Evolutionary conservation across 2,113 vertebrate genomes (phyloP).

Genomic region (Clarias gariepinus): DNA sequence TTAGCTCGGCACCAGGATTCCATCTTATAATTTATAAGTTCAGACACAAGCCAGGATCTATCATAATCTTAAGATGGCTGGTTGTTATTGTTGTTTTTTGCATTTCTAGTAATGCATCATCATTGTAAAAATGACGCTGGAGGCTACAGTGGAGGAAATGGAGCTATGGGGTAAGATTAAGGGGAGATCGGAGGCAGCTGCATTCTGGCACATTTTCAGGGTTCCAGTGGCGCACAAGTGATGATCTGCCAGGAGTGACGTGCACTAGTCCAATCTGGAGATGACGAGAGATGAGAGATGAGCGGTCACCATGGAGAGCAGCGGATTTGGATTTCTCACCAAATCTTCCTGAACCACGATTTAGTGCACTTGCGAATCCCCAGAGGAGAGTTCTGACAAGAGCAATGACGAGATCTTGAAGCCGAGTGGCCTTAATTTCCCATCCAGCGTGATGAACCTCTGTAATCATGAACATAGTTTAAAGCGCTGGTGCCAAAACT

Average conservation of each 20-base stretch:
- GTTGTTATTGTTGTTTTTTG: not conserved
- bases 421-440: slow-evolving; percentile 2
- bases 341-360: not conserved
- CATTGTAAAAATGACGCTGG: not conserved
- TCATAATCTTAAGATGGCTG: not conserved
- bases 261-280: not conserved
- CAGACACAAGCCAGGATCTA: not conserved
- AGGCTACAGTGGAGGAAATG: not conserved
- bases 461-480: not conserved
- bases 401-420: not conserved
- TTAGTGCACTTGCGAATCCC: not conserved
- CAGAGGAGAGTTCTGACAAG: not conserved
- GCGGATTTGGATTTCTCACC: not conserved
- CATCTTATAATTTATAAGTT: not conserved
- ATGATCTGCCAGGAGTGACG: not conserved
- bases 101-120: not conserved
- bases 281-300: not conserved
- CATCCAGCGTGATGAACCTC: not conserved
- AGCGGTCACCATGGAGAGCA: not conserved
- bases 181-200: not conserved
- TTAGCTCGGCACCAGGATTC: not conserved
- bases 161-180: not conserved
- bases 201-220: slow-evolving; percentile 5
- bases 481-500: slow-evolving; percentile 23
- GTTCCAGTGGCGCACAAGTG: not conserved